A percentile compares a stretch with the other conserved stretches of the same genome.
Evolutionary conservation across 2,113 vertebrate species (phyloP).

Genomic region (Furnarius figulus): DNA sequence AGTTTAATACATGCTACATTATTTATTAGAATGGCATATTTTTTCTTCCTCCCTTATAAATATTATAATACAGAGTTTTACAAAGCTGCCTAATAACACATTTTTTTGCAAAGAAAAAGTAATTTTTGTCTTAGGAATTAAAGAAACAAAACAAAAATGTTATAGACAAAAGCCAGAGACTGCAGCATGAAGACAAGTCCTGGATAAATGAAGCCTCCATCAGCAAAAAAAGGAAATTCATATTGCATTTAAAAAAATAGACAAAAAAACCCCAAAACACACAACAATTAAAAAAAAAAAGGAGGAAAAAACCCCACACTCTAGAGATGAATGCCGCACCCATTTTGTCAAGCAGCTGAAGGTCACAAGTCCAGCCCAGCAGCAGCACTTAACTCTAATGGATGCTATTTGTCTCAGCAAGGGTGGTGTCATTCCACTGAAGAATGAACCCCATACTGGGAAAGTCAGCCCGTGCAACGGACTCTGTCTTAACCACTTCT

Average conservation of each 20-base stretch:
- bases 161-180: neutral
- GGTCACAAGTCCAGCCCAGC: neutral
- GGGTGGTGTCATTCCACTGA: neutral
- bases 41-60: neutral
- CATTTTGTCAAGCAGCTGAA: neutral
- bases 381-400: neutral
- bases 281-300: neutral
- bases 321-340: neutral
- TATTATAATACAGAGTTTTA: neutral
- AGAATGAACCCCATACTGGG: neutral
- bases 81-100: neutral
- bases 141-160: neutral
- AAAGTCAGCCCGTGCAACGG: neutral
- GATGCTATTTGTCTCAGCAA: neutral
- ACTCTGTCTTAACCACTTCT: neutral
- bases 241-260: neutral
- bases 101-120: neutral
- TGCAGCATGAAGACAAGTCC: neutral
- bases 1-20: neutral
- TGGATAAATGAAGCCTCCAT: neutral
- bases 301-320: no score
- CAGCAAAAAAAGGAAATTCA: neutral
- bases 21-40: neutral
- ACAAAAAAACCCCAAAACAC: no score
- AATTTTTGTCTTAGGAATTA: neutral